Conservation (phyloP, 2,888 invertebrate genomes). For the Monopis laevigella region DNA sequence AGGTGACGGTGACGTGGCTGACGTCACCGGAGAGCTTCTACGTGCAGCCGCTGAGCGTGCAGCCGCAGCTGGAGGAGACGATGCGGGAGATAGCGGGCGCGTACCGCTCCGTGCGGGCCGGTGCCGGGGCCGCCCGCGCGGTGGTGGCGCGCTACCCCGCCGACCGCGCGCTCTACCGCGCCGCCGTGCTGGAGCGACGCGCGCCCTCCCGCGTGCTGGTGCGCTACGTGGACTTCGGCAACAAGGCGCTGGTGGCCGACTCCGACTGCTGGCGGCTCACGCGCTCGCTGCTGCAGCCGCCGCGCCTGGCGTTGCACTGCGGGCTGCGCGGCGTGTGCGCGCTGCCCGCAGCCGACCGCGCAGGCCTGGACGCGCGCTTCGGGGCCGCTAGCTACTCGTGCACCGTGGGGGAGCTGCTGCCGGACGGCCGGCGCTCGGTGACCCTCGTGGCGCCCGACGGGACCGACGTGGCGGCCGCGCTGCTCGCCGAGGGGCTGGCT, state of each 20-base stretch:
- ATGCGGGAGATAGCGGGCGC: conserved; percentile 76
- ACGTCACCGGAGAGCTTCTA: conserved; percentile 78
- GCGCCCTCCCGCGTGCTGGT: conserved; percentile 71
- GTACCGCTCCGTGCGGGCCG: conserved; percentile 66
- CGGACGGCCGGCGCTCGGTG: conserved; percentile 41
- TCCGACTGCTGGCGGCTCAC: conserved; percentile 77
- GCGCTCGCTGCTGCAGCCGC: conserved; percentile 69
- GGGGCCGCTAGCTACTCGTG: conserved; percentile 64
- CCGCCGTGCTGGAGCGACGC: conserved; percentile 68
- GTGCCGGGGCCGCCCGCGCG: conserved; percentile 60
- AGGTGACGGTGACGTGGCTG: conserved; percentile 77
- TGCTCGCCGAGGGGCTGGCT: conserved; percentile 42
- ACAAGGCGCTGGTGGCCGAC: conserved; percentile 70
- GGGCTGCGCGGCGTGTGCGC: conserved; percentile 68
- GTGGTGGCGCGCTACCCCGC: conserved; percentile 76
- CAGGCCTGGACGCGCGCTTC: conserved; percentile 68
- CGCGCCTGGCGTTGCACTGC: conserved; percentile 77
- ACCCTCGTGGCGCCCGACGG: conserved; percentile 58
- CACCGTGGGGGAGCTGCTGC: conserved; percentile 56
- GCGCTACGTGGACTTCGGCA: conserved; percentile 81
- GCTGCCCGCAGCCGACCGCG: conserved; percentile 59
- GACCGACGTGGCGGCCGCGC: conserved; percentile 45
- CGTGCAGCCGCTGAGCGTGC: conserved; percentile 62
- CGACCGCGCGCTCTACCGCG: conserved; percentile 77
- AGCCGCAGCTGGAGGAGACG: conserved; percentile 70